Base-by-base conservation (phyloP, 2,797 vertebrate genomes). In the Lutjanus argentimaculatus region DNA sequence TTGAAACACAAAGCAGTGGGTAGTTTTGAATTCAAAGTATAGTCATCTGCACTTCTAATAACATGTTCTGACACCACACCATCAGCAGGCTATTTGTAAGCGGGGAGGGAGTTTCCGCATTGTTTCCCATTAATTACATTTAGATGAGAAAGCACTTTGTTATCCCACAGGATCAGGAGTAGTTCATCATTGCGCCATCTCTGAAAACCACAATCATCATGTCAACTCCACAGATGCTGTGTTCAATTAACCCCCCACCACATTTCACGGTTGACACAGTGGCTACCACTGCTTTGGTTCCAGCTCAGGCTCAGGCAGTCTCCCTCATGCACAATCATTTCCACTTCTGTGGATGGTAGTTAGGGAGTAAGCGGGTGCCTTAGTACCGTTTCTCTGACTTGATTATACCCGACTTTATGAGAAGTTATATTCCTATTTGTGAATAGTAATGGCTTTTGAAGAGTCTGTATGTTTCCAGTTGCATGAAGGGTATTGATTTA, bases 51-150 rank as follows among this genome's bases (percentile, higher is more conserved):
- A 30, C 11, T 76, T 69, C 67, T 16, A 69, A 21, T 36, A 11
- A 25, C 19, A 17, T 40, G 53, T 36, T 51, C 14, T 48, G 48
- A 62, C 65, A 51, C 43, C 42, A 30, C 46, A 15, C 36, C 21
- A 48, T 67, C 78, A 74, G 59, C 82, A 11, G 63, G 64, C 69
- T 48, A 12, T 36, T 55, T 52, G n/a, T 8, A 3, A 49, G 16
- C 21, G 49, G 61, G 55, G 36, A 45, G 30, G 49, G 73, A 25
- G 51, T 58, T 42, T 36, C 64, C 42, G 46, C n/a, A 42, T 67
- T 64, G 43, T 83, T 83, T 71, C 79, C 67, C 77, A 77, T 81
- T 87, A 64, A 80, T 84, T 65, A 63, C 2, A 61, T 61, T 85
- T 53, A 68, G 84, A 87, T 67, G 77, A 82, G 69, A 46, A 67